Base-by-base conservation (phyloP, 2,888 invertebrate genomes). In the Allygus modestus region DNA sequence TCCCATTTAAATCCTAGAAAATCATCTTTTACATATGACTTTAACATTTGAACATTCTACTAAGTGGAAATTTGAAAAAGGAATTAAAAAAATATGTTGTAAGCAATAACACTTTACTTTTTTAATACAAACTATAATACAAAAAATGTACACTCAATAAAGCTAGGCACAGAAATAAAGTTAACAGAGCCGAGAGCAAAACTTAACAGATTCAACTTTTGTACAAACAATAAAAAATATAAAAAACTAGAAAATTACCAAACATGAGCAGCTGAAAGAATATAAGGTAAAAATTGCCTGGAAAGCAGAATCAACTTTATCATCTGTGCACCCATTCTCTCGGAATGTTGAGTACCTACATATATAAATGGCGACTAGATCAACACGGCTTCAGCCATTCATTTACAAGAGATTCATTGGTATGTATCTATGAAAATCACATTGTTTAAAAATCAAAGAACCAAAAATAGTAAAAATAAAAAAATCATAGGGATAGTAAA, bases 61-160 rank as follows among this genome's bases (percentile, higher is more conserved):
- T 37, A 37, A 37, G 37, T 7, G 5, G 37, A 9, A 37, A 37
- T 37, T 4, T 37, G 9, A 37, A 26, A 51, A 46, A 46, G 65
- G 26, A 17, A 17, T 46, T n/a, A 7, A 12, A 46, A 46, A 31
- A 20, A 79, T 83, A 85, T 61, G 26, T 83, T 73, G 51, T 84
- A 91, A 90, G 91, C 91, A 91, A 91, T 92, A 92, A 90, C 90
- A 91, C 92, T 90, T 90, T 87, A 87, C 89, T 87, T 90, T 91
- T 91, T 92, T 91, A 90, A 92, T 92, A 92, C 92, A 92, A 91
- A 91, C 92, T 93, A 93, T 92, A 91, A 92, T 93, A 93, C 92
- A 93, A 93, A 93, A 77, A 92, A 92, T 92, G 91, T 88, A 89
- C 88, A 88, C 87, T 89, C 90, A 90, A 90, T 90, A 90, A 90